Evolutionary conservation across 1,140 invertebrate genomes (phyloP).

Genomic region (Aricia agestis): DNA sequence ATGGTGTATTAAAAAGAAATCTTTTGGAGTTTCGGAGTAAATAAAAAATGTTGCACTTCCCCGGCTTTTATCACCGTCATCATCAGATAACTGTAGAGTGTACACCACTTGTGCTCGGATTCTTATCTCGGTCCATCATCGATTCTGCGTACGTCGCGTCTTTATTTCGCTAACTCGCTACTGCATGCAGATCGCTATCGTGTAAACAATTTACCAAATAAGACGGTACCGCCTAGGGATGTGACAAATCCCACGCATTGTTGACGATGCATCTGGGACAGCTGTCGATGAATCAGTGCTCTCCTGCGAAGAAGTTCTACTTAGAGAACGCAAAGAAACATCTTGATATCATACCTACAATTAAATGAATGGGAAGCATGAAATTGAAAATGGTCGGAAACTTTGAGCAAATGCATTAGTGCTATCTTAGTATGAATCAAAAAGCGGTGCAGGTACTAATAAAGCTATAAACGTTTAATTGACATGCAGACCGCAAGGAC

Average conservation of each 20-base stretch:
- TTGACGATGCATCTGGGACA: background rate
- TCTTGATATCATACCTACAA: background rate
- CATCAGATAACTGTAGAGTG: constrained; percentile 6
- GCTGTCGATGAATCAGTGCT: background rate
- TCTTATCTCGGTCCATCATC: constrained; percentile 4
- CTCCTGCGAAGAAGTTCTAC: background rate
- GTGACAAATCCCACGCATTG: background rate
- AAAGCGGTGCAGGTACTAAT: background rate
- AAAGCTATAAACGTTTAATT: constrained; percentile 1
- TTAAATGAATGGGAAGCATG: background rate
- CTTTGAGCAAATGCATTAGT: background rate
- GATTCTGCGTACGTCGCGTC: constrained; percentile 13
- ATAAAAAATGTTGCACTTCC: constrained; percentile 6
- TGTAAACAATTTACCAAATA: background rate
- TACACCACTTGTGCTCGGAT: background rate
- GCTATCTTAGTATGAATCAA: background rate
- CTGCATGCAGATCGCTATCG: constrained; percentile 7
- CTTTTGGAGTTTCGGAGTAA: constrained; percentile 11
- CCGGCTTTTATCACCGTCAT: background rate
- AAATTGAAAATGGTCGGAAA: background rate
- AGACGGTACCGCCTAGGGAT: background rate
- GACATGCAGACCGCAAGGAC: constrained; percentile 1
- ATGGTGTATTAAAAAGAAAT: constrained; percentile 16
- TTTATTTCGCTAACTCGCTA: constrained; percentile 1
- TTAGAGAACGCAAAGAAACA: background rate